These are phyloP conservation scores for Drosophila burlai DNA, from an alignment of 1,140 invertebrate genomes.

Conservation along the genomic window DNA sequence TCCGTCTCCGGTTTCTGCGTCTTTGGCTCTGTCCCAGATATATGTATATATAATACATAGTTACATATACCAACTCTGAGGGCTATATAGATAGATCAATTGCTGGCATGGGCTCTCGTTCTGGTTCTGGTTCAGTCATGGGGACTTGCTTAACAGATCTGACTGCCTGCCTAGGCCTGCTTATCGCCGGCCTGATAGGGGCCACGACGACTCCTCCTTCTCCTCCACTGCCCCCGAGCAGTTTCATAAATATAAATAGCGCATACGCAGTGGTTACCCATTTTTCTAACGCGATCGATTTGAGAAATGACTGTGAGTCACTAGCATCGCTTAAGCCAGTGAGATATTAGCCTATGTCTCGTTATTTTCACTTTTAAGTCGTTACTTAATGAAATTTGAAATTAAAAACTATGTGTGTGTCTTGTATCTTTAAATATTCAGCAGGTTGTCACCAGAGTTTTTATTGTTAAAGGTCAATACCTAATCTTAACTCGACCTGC, in stretches of 20 bases:
- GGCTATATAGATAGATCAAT: conserved; percentile 58
- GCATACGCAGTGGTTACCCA: conserved; percentile 33
- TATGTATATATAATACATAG: neutral
- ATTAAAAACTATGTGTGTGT: no score
- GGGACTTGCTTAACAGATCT: conserved; percentile 53
- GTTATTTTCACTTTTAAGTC: neutral
- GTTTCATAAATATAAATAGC: conserved; percentile 20
- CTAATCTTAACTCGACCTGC: no score
- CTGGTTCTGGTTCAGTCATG: conserved; percentile 22
- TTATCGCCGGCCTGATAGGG: conserved; percentile 42
- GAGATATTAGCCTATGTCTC: neutral
- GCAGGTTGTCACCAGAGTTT: no score
- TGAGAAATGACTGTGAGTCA: conserved; percentile 34
- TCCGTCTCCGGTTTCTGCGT: conserved; percentile 28
- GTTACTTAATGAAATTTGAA: neutral
- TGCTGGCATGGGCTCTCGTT: conserved; percentile 11
- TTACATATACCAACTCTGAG: conserved; percentile 29
- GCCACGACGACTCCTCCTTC: neutral
- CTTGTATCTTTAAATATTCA: no score
- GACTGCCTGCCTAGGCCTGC: neutral
- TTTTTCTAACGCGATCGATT: conserved; percentile 13
- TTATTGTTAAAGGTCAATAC: no score
- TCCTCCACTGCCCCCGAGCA: neutral
- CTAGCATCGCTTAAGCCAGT: neutral
- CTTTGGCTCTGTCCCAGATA: conserved; percentile 38